Evolutionary conservation across 2,113 vertebrate genomes (phyloP).

Genomic region (Chlamydotis undulata): DNA sequence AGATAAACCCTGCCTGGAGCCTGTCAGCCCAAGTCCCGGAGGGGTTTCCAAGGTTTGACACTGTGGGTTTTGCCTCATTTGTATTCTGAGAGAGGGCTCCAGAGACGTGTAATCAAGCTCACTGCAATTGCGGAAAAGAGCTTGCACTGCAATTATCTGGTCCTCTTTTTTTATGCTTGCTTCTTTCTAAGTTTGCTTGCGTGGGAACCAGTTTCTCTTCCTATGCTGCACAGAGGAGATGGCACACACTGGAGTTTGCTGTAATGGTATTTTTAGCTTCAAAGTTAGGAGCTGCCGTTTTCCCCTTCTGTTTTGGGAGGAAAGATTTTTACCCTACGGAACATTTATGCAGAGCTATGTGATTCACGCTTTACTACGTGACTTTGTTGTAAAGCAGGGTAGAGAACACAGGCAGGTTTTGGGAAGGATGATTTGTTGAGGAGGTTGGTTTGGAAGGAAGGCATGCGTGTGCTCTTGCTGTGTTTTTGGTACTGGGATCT

Average conservation of each 20-base stretch:
- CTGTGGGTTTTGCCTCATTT: background rate
- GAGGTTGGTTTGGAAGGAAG: background rate
- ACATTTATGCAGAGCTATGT: background rate
- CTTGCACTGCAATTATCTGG: background rate
- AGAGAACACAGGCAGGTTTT: background rate
- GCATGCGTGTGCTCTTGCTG: accelerated
- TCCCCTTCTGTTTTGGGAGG: background rate
- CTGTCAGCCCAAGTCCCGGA: background rate
- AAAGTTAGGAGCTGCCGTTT: background rate
- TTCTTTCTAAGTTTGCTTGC: background rate
- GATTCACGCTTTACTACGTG: background rate
- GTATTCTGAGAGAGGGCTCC: background rate
- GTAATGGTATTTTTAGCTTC: background rate
- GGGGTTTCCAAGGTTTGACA: background rate
- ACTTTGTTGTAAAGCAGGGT: background rate
- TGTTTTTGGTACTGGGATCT: background rate
- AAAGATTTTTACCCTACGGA: background rate
- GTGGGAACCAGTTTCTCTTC: background rate
- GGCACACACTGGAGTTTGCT: background rate
- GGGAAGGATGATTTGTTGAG: background rate
- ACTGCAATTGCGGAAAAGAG: background rate
- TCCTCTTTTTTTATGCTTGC: background rate
- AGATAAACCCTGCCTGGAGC: background rate
- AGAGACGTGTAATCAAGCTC: background rate
- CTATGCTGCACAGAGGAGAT: background rate